Base-by-base conservation (phyloP, 1,140 invertebrate genomes). In the Aphis gossypii region DNA sequence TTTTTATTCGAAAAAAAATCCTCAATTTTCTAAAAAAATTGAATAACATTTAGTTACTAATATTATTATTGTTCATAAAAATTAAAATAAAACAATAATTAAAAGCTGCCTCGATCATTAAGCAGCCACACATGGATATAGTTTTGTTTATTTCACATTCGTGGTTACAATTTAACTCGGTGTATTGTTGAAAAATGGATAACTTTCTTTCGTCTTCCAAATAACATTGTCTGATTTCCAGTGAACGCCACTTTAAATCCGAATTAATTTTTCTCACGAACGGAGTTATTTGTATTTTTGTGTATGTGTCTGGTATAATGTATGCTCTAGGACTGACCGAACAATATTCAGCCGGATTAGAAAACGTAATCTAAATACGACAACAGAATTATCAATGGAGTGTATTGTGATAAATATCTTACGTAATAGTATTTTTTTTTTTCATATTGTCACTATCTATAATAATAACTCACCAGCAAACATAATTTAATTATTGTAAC, bases 241-340 rank as follows among this genome's bases (percentile, higher is more conserved):
- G 4, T 18, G 38, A 90, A n/a, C 56, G 38, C 9, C 23, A 68
- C 20, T 18, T 30, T n/a, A 90, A 90, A 90, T 90, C 56, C 30
- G 5, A 30, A n/a, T 90, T 56, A 18, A 90, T 68, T 68, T 90
- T 90, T 68, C 68, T 90, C n/a, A 90, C 56, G 20, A 68, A 60
- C 30, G 38, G 89, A 60, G 25, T 68, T 4, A 90, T 68, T 68
- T 90, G 38, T 68, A 90, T 68, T 44, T 60, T 44, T 6, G 89
- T 44, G 20, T 44, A 46, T 44, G 89, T 68, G 5, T 68, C 56
- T 20, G 56, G 56, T 68, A 30, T 30, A 18, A 68, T 20, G 21
- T 44, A 44, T 30, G 9, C 0, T 68, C 56, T 68, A 30, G 38
- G 30, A 14, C 68, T 44, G 2, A 44, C 9, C 30, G 30, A 30